Conservation (phyloP, 2,888 invertebrate species). For the Sinhomidia bicolor region DNA sequence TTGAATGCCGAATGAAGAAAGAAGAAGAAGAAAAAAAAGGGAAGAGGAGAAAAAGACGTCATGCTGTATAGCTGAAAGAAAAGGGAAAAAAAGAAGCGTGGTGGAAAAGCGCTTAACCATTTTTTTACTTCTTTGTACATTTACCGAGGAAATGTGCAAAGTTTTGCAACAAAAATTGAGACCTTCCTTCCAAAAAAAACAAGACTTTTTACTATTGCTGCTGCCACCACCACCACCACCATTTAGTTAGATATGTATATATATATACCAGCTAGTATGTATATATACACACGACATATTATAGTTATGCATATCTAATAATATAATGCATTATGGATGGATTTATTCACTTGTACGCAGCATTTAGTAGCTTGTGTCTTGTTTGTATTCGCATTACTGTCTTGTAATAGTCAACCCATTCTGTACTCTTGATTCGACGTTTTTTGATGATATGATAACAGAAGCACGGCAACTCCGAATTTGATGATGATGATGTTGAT, state of each 20-base stretch:
- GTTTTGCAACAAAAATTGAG: slow-evolving; percentile 68
- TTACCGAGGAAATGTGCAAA: slow-evolving; percentile 69
- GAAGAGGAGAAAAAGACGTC: slow-evolving; percentile 24
- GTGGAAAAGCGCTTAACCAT: slow-evolving; percentile 39
- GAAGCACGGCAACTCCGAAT: neutral
- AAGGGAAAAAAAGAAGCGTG: slow-evolving; percentile 6
- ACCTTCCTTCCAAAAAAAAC: neutral
- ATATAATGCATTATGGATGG: neutral
- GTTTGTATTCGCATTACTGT: neutral
- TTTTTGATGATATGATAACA: neutral
- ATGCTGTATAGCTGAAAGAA: neutral
- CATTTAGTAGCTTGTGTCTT: neutral
- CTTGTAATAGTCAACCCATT: neutral
- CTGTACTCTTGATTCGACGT: neutral
- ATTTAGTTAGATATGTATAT: neutral
- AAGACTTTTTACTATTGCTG: neutral
- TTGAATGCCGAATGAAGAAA: neutral
- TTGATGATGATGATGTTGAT: too few relatives aligned
- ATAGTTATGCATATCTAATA: neutral
- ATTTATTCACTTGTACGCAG: neutral
- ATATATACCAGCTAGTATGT: neutral
- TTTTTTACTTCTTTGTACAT: slow-evolving; percentile 65
- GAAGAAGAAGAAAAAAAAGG: slow-evolving; percentile 8
- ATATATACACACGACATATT: neutral
- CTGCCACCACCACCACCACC: neutral